Base-by-base conservation (phyloP, 2,888 invertebrate species). In the Polydrusus cervinus region DNA sequence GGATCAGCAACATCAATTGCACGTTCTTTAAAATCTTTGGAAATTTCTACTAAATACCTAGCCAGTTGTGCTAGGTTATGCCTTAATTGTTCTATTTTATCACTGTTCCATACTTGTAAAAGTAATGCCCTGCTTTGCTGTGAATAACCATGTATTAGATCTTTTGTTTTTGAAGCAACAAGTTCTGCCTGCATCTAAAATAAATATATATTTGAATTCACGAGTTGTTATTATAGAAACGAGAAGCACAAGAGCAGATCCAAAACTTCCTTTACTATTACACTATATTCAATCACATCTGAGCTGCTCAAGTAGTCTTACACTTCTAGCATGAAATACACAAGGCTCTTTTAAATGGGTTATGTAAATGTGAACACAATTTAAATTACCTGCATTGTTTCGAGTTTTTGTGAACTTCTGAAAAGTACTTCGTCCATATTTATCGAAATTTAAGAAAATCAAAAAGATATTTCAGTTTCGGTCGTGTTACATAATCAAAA, bases 351-450 rank as follows among this genome's bases (percentile, higher is more conserved):
- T 3, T 25, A 25, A 25, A 25, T 25, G 5, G 25, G 25, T 1
- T 25, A 25, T 25, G 25, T 5, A 25, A 25, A 25, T 25, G 25
- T 25, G 43, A 13, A 43, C 13, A 34, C 3, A 65, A 53, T 14
- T 8, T 30, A n/a, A 67, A 1, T 74, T 81, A 86, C 86, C 83
- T 86, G 86, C 11, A 86, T 80, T 76, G 81, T 82, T 78, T 86
- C 86, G n/a, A 86, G 57, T 79, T 82, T 85, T 78, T 85, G 85
- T 0, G 85, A 81, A 71, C 85, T 83, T 77, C 86, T 79, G 78
- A 86, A 86, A 55, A 85, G 64, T 65, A 86, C 78, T 78, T 85
- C 86, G 73, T 86, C 86, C 86, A 86, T 85, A 77, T 78, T 57
- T 20, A 45, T 49, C 2, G 1, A 65, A 57, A 25, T 25, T 3